These are phyloP conservation scores for Synanthedon formicaeformis DNA, from an alignment of 2,888 invertebrate species.

Conservation along the genomic window DNA sequence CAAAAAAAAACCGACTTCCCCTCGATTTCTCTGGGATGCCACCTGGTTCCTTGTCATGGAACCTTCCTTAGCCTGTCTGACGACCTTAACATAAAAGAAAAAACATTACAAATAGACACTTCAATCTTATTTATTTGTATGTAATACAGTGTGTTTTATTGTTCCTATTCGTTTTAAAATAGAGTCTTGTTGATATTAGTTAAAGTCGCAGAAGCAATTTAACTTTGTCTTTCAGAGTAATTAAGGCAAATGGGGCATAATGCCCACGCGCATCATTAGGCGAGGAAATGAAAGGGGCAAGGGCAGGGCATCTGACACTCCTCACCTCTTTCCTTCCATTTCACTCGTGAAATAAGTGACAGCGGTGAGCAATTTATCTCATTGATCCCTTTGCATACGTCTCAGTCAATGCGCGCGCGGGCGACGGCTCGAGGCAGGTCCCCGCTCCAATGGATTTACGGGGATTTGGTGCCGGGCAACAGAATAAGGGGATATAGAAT, in stretches of 20 bases:
- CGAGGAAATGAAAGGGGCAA: conserved; percentile 7
- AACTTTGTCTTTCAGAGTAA: conserved; percentile 28
- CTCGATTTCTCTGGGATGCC: too few species aligned
- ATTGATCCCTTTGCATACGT: conserved; percentile 64
- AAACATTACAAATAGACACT: too few species aligned
- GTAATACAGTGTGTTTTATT: too few species aligned
- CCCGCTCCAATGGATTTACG: conserved; percentile 41
- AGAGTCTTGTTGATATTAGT: not conserved
- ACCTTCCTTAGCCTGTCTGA: too few species aligned
- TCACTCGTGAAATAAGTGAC: conserved; percentile 48
- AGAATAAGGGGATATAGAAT: conserved; percentile 30
- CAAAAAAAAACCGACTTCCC: too few species aligned
- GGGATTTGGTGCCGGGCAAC: conserved; percentile 21
- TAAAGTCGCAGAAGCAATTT: not conserved
- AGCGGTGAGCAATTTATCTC: conserved; percentile 55
- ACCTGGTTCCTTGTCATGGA: too few species aligned
- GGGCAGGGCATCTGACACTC: conserved; percentile 11
- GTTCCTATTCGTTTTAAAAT: too few species aligned
- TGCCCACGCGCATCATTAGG: conserved; percentile 54
- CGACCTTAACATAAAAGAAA: too few species aligned
- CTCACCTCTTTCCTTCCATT: conserved; percentile 20
- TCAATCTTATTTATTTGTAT: too few species aligned
- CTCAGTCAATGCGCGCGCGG: conserved; percentile 50
- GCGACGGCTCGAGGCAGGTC: conserved; percentile 14
- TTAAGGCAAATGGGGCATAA: conserved; percentile 31